These are phyloP conservation scores for Tenualosa thibaudeaui DNA, from an alignment of 2,797 vertebrate genomes.

Conservation along the genomic window DNA sequence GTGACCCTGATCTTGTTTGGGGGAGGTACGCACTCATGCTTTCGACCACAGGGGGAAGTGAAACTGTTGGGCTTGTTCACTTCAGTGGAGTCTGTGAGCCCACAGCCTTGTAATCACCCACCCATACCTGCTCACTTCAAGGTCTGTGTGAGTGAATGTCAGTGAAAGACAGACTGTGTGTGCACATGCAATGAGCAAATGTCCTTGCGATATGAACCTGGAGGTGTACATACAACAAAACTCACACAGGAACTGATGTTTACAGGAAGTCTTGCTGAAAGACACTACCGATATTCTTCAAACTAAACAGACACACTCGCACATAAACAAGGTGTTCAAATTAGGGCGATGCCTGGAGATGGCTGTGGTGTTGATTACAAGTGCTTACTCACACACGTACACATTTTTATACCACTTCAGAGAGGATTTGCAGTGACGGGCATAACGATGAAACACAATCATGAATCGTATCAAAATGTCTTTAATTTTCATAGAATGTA, in stretches of 20 bases:
- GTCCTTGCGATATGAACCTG: background rate
- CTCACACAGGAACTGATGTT: background rate
- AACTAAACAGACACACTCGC: background rate
- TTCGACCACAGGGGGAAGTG: background rate
- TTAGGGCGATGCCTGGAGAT: background rate
- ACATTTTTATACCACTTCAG: background rate
- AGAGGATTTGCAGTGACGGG: background rate
- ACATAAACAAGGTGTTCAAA: background rate
- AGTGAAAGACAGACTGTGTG: background rate
- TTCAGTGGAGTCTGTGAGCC: background rate
- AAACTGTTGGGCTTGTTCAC: conserved; percentile 13
- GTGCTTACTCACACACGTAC: background rate
- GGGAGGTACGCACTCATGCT: background rate
- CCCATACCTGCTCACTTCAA: background rate
- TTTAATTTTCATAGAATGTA: background rate
- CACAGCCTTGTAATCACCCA: background rate
- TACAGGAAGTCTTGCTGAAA: background rate
- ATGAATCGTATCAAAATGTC: background rate
- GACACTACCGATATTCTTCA: background rate
- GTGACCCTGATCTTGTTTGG: background rate
- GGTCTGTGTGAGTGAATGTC: background rate
- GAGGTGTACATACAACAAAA: background rate
- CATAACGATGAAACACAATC: background rate
- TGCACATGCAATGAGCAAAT: background rate
- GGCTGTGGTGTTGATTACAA: background rate